phyloP scores from a whole-genome alignment of 2,113 vertebrate genomes.

The Plecturocebus donacophilus region DNA sequence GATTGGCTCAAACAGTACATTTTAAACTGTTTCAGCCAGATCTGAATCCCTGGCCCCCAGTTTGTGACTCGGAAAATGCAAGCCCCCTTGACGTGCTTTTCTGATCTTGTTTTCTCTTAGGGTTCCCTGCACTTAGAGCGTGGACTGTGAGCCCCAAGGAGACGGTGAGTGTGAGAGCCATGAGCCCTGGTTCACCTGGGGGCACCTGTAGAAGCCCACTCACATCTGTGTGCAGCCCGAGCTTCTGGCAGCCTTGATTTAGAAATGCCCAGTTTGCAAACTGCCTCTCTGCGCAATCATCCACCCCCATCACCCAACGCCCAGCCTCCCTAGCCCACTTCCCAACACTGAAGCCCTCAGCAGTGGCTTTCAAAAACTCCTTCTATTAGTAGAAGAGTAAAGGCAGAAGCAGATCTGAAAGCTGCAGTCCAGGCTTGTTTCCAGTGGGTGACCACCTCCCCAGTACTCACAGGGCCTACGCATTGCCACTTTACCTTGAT shows the following conservation, averaged over 20 bases:
- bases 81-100: background rate
- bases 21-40: background rate
- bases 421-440: background rate
- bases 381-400: background rate
- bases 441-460: background rate
- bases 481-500: background rate
- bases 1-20: background rate
- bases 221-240: background rate
- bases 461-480: no score
- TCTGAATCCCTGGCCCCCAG: background rate
- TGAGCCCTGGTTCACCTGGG: background rate
- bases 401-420: no score
- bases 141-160: background rate
- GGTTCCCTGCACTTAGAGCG: background rate
- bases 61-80: background rate
- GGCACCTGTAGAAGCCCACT: background rate
- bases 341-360: background rate
- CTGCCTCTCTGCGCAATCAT: background rate
- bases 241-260: accelerated
- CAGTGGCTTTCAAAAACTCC: background rate
- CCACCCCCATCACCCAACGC: background rate
- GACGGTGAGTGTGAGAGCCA: constrained; percentile 57
- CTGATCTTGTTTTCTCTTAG: constrained; percentile 6
- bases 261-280: background rate
- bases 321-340: background rate